Conservation (phyloP, 1,140 invertebrate genomes). For the Formica selysi region DNA sequence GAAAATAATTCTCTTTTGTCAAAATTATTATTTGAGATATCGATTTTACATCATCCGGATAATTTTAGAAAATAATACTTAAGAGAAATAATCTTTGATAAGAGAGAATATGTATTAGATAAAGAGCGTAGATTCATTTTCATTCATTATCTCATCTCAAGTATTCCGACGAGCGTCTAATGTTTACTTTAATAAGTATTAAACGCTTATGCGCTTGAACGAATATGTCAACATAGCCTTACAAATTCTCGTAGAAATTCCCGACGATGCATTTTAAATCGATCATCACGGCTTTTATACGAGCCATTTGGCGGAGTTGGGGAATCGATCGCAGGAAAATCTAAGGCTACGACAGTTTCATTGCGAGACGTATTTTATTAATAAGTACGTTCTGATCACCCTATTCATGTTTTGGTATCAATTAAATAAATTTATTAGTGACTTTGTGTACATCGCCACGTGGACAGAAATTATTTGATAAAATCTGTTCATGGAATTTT, state of each 20-base stretch:
- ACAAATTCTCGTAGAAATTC: not conserved
- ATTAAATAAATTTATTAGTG: slow-evolving; percentile 41
- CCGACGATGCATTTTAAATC: slow-evolving; percentile 4
- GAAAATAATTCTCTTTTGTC: not conserved
- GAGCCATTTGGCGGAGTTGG: not conserved
- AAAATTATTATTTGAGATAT: not conserved
- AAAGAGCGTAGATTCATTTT: not conserved
- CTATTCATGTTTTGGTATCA: slow-evolving; percentile 9
- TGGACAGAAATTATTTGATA: not conserved
- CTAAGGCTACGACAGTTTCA: not conserved
- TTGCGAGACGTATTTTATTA: not conserved
- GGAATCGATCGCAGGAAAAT: not conserved
- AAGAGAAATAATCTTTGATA: not conserved
- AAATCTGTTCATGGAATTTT: not conserved
- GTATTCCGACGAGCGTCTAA: not conserved
- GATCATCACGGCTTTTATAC: slow-evolving; percentile 11
- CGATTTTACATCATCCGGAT: not conserved
- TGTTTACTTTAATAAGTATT: slow-evolving; percentile 32
- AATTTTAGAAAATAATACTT: not conserved
- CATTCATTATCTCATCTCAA: not conserved
- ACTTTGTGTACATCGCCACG: not conserved
- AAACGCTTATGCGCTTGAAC: slow-evolving; percentile 2
- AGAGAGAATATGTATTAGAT: not conserved
- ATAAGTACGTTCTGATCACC: slow-evolving; percentile 20
- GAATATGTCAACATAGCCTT: slow-evolving; percentile 20